These are phyloP conservation scores for Ginglymostoma cirratum DNA, from an alignment of 2,113 vertebrate genomes.

Conservation along the genomic window DNA sequence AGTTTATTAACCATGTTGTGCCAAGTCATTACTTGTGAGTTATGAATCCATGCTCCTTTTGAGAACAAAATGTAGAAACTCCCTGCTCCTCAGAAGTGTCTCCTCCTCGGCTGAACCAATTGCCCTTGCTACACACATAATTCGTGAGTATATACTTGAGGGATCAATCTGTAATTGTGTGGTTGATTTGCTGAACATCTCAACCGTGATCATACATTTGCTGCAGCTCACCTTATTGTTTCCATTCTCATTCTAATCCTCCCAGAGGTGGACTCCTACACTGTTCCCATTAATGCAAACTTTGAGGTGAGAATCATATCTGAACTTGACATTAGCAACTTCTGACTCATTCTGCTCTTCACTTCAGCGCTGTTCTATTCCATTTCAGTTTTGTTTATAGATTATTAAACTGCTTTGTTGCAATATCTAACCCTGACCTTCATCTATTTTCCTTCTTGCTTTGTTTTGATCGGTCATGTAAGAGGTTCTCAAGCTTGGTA, in stretches of 20 bases:
- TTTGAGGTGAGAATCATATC: not conserved
- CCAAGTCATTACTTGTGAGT: not conserved
- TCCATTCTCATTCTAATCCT: not conserved
- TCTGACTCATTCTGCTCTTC: not conserved
- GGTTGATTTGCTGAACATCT: slow-evolving; percentile 7
- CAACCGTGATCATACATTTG: not conserved
- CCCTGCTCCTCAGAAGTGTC: not conserved
- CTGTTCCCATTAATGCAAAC: not conserved
- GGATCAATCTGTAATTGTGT: not conserved
- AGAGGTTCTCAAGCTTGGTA: not conserved
- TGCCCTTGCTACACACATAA: not conserved
- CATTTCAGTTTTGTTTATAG: not conserved
- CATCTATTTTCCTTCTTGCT: not conserved
- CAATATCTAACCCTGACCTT: slow-evolving; percentile 1
- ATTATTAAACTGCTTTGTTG: not conserved
- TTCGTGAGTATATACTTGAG: not conserved
- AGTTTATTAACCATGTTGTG: not conserved
- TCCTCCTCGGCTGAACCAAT: not conserved
- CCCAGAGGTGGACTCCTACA: not conserved
- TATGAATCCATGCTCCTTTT: not conserved
- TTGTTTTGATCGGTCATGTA: not conserved
- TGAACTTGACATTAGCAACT: not conserved
- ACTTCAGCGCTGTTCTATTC: not conserved
- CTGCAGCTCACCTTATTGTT: not conserved
- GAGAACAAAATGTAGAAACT: slow-evolving; percentile 2